These are phyloP conservation scores for Hiodon alosoides DNA, from an alignment of 2,113 vertebrate genomes.

Conservation along the genomic window DNA sequence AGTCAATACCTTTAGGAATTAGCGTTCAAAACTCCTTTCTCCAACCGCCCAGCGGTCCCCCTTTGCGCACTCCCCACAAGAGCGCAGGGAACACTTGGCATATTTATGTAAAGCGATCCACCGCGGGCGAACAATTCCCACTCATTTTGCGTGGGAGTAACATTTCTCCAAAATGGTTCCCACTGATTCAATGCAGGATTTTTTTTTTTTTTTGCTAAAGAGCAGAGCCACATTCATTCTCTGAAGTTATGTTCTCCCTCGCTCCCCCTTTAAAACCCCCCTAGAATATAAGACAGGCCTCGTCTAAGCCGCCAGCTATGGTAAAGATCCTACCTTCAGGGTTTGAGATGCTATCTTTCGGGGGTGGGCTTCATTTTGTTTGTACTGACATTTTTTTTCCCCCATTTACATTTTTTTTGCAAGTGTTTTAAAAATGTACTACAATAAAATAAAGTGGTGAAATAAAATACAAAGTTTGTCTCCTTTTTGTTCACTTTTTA, in stretches of 20 bases:
- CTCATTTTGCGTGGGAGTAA: slow-evolving; percentile 21
- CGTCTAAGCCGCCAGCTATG: slow-evolving; percentile 13
- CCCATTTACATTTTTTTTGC: slow-evolving; percentile 28
- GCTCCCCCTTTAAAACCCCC: neutral
- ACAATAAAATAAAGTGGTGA: slow-evolving; percentile 26
- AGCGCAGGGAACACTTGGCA: slow-evolving; percentile 1
- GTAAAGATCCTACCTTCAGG: slow-evolving; percentile 9
- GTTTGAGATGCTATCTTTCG: neutral
- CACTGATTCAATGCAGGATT: slow-evolving; percentile 18
- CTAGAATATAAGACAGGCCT: neutral
- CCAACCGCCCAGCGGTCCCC: neutral
- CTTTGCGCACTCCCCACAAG: neutral
- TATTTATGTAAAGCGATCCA: slow-evolving; percentile 25
- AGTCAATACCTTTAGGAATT: neutral
- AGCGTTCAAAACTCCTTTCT: neutral
- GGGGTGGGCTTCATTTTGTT: slow-evolving; percentile 30
- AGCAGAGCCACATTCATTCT: neutral
- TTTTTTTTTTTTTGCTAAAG: slow-evolving; percentile 29
- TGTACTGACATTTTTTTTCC: slow-evolving; percentile 34
- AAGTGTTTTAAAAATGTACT: slow-evolving; percentile 55
- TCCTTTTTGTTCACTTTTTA: neutral
- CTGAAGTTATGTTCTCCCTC: neutral
- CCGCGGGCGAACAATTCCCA: slow-evolving; percentile 23
- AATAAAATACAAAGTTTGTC: neutral
- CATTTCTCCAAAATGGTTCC: slow-evolving; percentile 17